phyloP scores from a whole-genome alignment of 2,888 invertebrate genomes.

The Labia minor region DNA sequence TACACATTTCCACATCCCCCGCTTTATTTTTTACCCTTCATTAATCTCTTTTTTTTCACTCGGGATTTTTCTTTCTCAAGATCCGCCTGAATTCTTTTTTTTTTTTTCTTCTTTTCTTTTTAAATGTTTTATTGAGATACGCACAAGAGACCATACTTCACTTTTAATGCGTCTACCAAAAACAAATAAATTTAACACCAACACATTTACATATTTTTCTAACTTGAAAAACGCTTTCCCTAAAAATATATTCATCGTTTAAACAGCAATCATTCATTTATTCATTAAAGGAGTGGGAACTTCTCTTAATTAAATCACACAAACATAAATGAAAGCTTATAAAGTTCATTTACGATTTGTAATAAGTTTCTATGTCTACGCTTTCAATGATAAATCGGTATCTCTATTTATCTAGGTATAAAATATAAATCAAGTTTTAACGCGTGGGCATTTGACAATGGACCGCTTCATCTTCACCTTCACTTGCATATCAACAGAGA shows the following conservation, averaged over 20 bases:
- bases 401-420: too few relatives aligned
- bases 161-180: conserved; percentile 13
- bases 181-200: neutral
- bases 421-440: too few relatives aligned
- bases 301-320: too few relatives aligned
- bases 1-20: neutral
- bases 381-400: too few relatives aligned
- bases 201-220: neutral
- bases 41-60: neutral
- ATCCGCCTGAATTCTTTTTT: neutral
- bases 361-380: too few relatives aligned
- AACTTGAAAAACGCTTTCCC: too few relatives aligned
- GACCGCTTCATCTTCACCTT: too few relatives aligned
- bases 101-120: neutral
- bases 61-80: neutral
- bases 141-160: neutral
- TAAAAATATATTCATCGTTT: neutral
- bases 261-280: neutral
- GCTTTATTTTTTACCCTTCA: neutral
- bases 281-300: too few relatives aligned
- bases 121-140: conserved; percentile 1
- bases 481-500: too few relatives aligned
- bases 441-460: too few relatives aligned
- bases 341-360: too few relatives aligned
- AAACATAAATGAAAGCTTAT: too few relatives aligned